Base-by-base conservation (phyloP, 2,797 vertebrate genomes). In the Menidia menidia region DNA sequence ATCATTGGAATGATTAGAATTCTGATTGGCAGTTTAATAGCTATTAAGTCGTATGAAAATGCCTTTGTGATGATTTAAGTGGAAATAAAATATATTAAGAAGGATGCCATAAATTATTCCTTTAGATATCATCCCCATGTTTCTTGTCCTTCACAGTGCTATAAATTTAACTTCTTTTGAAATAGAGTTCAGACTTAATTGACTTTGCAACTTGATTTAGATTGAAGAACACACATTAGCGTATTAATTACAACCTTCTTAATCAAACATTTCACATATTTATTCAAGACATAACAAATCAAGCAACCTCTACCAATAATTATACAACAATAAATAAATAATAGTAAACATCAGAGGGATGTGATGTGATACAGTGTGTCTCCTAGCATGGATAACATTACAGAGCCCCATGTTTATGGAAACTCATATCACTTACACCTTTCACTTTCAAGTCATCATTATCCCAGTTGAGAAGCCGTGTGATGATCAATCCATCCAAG, bases 1-100 rank as follows among this genome's bases (percentile, higher is more conserved):
- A 80, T 73, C 54, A 41, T 64, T 43, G 35, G 53, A 12, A 54
- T 44, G 55, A 77, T 85, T 63, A 73, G 41, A 73, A 57, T 16
- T 52, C 33, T 45, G 78, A 84, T 79, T 65, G 52, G 35, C 45
- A 60, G 39, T 81, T 73, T 75, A 85, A 56, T 64, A 44, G 14
- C 12, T 31, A 41, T 45, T 75, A 73, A 78, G 44, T 59, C 43
- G 16, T 52, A 59, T 65, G 61, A 75, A 18, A 67, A 76, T 65
- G 58, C 53, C 50, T 58, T 42, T 64, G 53, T 63, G 59, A 75
- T 54, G 52, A 52, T 62, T 31, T 50, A 71, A 56, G 41, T 53
- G 68, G 60, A 64, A 71, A 60, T 58, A 52, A 68, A 65, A 19
- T 4, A 50, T 64, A 33, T 18, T 43, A 43, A 11, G 12, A 39